Conservation (phyloP, 2,888 invertebrate species). For the Andrena bicolor region DNA sequence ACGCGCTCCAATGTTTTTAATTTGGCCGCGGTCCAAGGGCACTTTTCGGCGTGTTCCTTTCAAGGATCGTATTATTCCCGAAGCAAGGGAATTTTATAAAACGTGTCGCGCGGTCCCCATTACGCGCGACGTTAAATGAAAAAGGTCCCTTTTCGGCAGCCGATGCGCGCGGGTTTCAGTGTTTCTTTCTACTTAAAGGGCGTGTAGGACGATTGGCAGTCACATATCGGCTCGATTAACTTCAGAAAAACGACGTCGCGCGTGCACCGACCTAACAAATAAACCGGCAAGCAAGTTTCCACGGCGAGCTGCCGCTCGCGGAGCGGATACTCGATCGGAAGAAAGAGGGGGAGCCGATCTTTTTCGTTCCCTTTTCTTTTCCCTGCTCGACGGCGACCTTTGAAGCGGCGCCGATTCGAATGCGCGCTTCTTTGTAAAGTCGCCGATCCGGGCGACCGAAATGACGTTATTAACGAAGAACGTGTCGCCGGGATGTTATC, state of each 20-base stretch:
- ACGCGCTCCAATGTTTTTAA: slow-evolving; percentile 8
- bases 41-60: slow-evolving; percentile 1
- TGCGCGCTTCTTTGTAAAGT: slow-evolving; percentile 10
- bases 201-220: neutral
- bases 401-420: slow-evolving; percentile 24
- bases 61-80: slow-evolving; percentile 3
- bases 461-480: slow-evolving; percentile 68
- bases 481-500: slow-evolving; percentile 70
- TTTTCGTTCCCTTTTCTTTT: slow-evolving; percentile 11
- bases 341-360: neutral
- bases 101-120: neutral
- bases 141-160: neutral
- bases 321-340: neutral
- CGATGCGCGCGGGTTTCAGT: neutral
- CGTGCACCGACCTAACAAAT: neutral
- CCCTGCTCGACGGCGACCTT: slow-evolving; percentile 5
- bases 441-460: slow-evolving; percentile 53
- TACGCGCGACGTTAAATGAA: no score
- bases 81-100: neutral
- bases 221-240: neutral
- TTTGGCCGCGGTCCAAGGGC: slow-evolving; percentile 21
- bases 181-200: neutral
- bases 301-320: neutral
- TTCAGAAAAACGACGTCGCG: neutral
- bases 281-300: neutral